Base-by-base conservation (phyloP, 2,797 vertebrate species). In the Ataeniobius toweri region DNA sequence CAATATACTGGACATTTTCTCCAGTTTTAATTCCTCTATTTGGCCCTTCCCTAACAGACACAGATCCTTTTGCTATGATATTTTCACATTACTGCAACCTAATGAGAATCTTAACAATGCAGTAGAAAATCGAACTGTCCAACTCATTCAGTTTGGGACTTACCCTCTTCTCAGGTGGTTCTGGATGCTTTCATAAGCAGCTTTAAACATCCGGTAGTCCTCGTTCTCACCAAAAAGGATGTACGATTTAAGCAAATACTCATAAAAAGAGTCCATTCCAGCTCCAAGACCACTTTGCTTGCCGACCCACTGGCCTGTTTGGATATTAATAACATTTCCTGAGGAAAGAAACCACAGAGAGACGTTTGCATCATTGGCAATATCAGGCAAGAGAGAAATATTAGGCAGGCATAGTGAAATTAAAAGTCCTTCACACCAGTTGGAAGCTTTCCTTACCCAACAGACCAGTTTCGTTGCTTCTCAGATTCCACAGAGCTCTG, bases 251-350 rank as follows among this genome's bases (percentile, higher is more conserved):
- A 99, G 96, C 79, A 99, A 95, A 86, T 99, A 99, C 84, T 99
- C 98, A 31, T 98, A 99, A 93, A 99, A 99, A 0, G 98, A 99
- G 86, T 99, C 98, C 76, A 97, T 96, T 0, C 98, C 98, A 0
- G 98, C 98, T 56, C 98, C 98, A 71, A 99, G 90, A 4, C 98
- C 98, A 24, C 98, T 99, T 89, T 99, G 98, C 91, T 97, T 99
- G 61, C 97, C 96, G 59, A 99, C 97, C 98, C 98, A 99, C 63
- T 97, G 97, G 73, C 98, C 98, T 0, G 98, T 99, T 92, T 99
- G 98, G 91, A 99, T 99, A 88, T 99, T 98, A 73, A 99, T 97
- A 73, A 99, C 97, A 44, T 99, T 99, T 46, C 98, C 98, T 99
- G 81, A 13, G 67, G 13, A 65, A 10, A 80, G 8, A 76, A 77